Evolutionary conservation across 2,797 vertebrate species (phyloP), one percentile per base, ranked within the genome.

Genomic region (Smutsia gigantea): DNA sequence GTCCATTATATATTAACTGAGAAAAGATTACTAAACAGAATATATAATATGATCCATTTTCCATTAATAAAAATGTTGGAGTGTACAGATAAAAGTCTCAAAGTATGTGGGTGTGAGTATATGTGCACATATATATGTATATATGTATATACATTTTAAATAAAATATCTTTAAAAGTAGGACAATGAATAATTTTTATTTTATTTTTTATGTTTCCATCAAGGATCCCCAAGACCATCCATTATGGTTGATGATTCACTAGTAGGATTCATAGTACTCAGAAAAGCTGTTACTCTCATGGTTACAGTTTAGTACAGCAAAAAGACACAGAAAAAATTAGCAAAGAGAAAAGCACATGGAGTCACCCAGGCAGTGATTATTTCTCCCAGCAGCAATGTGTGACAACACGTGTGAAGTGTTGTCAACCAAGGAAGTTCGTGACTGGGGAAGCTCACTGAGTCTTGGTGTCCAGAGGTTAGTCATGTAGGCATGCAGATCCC

Each of bases 161-260:
- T 31, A 72, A 79, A 77, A 91, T 59, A 34, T 42, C 42, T 91
- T 79, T 93, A 85, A 39, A 84, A 82, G 5, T 72, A 10, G 8
- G 68, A 72, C 49, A 88, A 69, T 55, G 34, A 69, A 81, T 81
- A 81, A 23, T 79, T 72, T 93, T 61, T 63, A 53, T 87, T 79
- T 88, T 29, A 63, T 42, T 57, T 96, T 93, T 88, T 92, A 64
- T 78, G 37, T 49, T 90, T 94, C 31, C 42, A 46, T 1, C 63
- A 59, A 7, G 68, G 21, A 27, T 86, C 17, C 27, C 72, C 42
- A 90, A 87, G 17, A 81, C 14, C 6, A 61, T 66, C 34, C 31
- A 15, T 97, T 42, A 72, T 49, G 37, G 87, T 59, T 25, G 37
- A 25, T 87, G 77, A 93, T 77, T 88, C 46, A 61, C 29, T 49